Conservation (phyloP, 2,888 invertebrate genomes). For the Diadegma fenestrale region DNA sequence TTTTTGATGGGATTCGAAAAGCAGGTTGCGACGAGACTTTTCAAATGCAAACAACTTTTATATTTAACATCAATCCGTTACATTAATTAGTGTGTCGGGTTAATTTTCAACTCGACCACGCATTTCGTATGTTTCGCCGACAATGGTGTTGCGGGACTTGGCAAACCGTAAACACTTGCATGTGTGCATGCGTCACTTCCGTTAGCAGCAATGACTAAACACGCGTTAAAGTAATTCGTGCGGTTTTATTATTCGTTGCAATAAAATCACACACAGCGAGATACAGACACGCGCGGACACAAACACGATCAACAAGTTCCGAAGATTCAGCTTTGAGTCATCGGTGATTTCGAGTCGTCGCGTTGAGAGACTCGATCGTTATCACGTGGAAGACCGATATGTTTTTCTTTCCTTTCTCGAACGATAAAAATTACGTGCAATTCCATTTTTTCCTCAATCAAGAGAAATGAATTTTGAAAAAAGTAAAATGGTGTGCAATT, state of each 20-base stretch:
- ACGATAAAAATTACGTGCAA: background rate
- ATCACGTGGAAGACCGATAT: slow-evolving; percentile 9
- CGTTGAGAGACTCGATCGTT: slow-evolving; percentile 2
- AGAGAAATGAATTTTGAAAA: background rate
- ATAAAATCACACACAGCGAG: background rate
- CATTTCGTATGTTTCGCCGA: slow-evolving; percentile 19
- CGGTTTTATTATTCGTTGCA: slow-evolving; percentile 12
- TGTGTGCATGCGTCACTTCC: slow-evolving; percentile 48
- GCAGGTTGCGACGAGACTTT: background rate
- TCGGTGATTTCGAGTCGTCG: background rate
- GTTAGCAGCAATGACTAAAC: slow-evolving; percentile 55
- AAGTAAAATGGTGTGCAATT: background rate
- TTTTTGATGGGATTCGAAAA: background rate
- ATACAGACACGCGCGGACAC: too few relatives aligned
- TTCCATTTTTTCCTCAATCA: background rate
- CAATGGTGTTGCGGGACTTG: slow-evolving; percentile 26
- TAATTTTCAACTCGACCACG: background rate
- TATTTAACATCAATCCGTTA: background rate
- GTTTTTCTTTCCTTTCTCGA: background rate
- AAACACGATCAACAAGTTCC: background rate
- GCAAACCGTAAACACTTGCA: slow-evolving; percentile 15
- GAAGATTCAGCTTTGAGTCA: background rate
- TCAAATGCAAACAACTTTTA: background rate
- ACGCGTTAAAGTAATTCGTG: slow-evolving; percentile 55
- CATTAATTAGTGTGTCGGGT: background rate